Evolutionary conservation across 2,113 vertebrate species (phyloP), one percentile per base, ranked within the genome.

Genomic region (Oncorhynchus nerka): DNA sequence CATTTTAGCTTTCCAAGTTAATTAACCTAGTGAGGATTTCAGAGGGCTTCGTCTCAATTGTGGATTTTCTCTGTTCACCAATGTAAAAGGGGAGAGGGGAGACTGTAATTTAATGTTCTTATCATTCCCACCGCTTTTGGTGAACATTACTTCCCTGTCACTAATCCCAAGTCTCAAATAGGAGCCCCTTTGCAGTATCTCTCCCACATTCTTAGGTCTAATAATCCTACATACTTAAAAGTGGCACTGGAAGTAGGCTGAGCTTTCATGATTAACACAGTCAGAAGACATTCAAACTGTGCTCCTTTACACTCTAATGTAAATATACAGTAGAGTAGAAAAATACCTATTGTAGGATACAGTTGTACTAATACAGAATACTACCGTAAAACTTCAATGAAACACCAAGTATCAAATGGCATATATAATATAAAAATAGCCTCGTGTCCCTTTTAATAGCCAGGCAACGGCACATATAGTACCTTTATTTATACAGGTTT

Each of bases 181-280:
- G 51, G 66, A 55, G 30, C 71, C 51, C 48, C 51, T 66, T 79
- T 22, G 51, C 59, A 68, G 72, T 66, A 61, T 74, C 32, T 64
- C 32, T n/a, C 61, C 59, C 34, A 64, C 68, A 34, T 32, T 79
- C 28, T 70, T 34, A 51, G 55, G 13, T 26, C 55, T 28, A 15
- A 45, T 71, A 73, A 76, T 76, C 55, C 62, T 22, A 34, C n/a
- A 7, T 67, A 26, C 68, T 75, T 24, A 62, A 55, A 4, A 22
- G 59, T 9, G 59, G n/a, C n/a, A 9, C 59, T 22, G 59, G 55
- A 84, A 80, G 87, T 79, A 45, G 39, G 39, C 39, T 59, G 49
- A 55, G 70, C 77, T 81, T 84, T 84, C 78, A 87, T 89, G 84
- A 90, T 83, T 87, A 88, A 90, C 85, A 89, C 51, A 55, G 51